These are phyloP conservation scores for Vespertilio murinus DNA, from an alignment of 2,797 vertebrate species.

Conservation along the genomic window DNA sequence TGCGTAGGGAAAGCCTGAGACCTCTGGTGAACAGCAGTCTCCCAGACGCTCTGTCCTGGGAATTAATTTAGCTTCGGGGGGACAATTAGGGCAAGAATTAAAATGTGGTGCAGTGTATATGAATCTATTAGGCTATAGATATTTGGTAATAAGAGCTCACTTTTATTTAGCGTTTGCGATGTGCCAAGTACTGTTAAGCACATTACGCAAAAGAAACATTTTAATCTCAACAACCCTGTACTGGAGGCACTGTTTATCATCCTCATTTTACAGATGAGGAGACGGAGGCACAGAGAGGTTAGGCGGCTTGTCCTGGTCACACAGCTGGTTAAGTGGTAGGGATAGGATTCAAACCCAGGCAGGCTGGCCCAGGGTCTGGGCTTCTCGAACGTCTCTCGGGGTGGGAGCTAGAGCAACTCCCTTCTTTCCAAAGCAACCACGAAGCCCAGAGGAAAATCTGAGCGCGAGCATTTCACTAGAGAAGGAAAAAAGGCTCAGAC, in stretches of 20 bases:
- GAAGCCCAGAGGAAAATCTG: background rate
- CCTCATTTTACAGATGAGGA: background rate
- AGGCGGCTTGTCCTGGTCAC: background rate
- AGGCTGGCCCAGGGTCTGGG: background rate
- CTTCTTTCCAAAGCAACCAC: background rate
- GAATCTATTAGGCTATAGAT: background rate
- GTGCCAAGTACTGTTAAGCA: background rate
- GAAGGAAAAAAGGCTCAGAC: background rate
- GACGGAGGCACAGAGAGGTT: background rate
- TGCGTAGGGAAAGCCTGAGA: background rate
- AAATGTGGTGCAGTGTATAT: background rate
- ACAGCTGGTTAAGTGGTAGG: background rate
- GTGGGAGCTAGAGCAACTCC: background rate
- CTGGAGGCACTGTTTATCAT: background rate
- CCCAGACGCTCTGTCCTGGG: background rate
- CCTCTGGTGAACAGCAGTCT: background rate
- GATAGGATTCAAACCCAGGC: background rate
- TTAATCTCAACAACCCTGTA: background rate
- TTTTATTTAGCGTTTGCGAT: background rate
- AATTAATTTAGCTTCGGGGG: background rate
- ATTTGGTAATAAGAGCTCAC: background rate
- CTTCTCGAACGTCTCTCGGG: background rate
- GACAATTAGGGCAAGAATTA: background rate
- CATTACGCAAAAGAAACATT: background rate
- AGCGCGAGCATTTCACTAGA: background rate